A percentile compares a stretch with the other conserved stretches of the same genome.
Conservation (phyloP, 2,888 invertebrate genomes). For the Drosophila tripunctata region DNA sequence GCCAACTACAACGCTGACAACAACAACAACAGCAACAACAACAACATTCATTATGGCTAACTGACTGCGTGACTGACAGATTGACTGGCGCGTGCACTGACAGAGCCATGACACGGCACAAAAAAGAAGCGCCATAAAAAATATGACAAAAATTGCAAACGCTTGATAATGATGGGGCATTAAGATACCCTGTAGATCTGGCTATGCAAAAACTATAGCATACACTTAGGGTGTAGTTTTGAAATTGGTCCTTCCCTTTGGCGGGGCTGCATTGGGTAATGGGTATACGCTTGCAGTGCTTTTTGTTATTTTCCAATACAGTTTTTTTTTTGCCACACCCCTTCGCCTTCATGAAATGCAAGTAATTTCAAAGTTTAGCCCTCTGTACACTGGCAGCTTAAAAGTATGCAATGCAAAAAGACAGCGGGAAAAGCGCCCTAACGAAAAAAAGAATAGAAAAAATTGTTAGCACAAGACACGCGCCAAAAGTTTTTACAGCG, state of each 20-base stretch:
- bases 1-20: slow-evolving; percentile 12
- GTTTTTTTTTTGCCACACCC: slow-evolving; percentile 28
- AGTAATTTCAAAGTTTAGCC: slow-evolving; percentile 71
- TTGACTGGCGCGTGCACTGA: slow-evolving; percentile 71
- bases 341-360: slow-evolving; percentile 61
- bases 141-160: slow-evolving; percentile 7
- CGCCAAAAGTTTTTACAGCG: slow-evolving; percentile 59
- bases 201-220: neutral
- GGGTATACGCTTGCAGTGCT: slow-evolving; percentile 17
- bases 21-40: slow-evolving; percentile 20
- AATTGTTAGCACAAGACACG: slow-evolving; percentile 70
- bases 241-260: neutral
- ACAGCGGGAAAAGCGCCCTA: neutral
- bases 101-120: slow-evolving; percentile 65
- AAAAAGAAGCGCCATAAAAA: slow-evolving; percentile 47
- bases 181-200: slow-evolving; percentile 33
- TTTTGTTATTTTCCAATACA: slow-evolving; percentile 53
- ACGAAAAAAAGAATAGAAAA: slow-evolving; percentile 17
- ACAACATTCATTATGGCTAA: slow-evolving; percentile 70
- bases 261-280: neutral
- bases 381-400: slow-evolving; percentile 51
- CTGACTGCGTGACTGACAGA: slow-evolving; percentile 77
- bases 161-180: no score
- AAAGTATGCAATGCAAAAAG: slow-evolving; percentile 46
- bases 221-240: neutral